These are phyloP conservation scores for Drosophila recens DNA, from an alignment of 2,888 invertebrate genomes.

Conservation along the genomic window DNA sequence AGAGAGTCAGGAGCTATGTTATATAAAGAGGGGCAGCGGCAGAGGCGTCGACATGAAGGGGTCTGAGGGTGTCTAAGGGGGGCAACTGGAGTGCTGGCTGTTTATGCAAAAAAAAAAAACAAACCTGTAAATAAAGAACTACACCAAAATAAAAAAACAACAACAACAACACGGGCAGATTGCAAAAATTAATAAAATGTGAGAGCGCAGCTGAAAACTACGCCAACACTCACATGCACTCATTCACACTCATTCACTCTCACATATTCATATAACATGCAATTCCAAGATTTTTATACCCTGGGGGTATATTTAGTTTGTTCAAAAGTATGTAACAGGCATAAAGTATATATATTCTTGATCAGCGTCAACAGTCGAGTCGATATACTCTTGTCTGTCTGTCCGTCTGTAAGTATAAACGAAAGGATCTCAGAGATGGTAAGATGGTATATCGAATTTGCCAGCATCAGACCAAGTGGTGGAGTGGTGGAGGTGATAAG, in stretches of 20 bases:
- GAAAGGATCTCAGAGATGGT: no score
- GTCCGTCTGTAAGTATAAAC: no score
- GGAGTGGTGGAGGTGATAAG: no score
- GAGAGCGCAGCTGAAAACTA: constrained; percentile 5
- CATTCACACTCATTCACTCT: background rate
- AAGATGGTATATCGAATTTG: no score
- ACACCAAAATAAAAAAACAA: background rate
- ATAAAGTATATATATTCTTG: no score
- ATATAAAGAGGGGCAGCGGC: constrained; percentile 1
- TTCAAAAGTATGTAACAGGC: no score
- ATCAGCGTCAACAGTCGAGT: no score
- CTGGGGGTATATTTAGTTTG: no score
- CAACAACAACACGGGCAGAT: background rate
- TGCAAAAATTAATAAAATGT: constrained; percentile 31
- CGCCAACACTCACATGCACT: constrained; percentile 27
- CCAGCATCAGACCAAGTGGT: no score
- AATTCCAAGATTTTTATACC: constrained; percentile 3
- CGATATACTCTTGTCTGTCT: no score
- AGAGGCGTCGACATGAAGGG: background rate
- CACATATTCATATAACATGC: background rate
- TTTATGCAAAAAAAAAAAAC: constrained; percentile 25
- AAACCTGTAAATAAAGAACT: constrained; percentile 4
- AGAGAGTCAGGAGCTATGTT: constrained; percentile 8
- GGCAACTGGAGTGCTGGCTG: constrained; percentile 4
- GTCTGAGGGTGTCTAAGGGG: background rate